Percentiles rank a stretch among this genome's conserved stretches.
Conservation (phyloP, 2,888 invertebrate genomes). For the Polia nebulosa region DNA sequence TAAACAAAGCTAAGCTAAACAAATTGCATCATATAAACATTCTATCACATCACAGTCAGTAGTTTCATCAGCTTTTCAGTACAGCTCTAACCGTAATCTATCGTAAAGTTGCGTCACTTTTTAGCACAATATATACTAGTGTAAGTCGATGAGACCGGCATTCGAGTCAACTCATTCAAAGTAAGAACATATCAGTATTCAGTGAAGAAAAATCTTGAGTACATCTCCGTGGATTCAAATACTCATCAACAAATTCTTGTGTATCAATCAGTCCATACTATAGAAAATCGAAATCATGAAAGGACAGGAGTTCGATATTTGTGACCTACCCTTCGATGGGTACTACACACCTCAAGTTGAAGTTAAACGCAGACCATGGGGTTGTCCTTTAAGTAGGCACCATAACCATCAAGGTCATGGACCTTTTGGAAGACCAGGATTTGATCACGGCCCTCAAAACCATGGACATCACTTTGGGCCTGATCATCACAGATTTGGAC, state of each 20-base stretch:
- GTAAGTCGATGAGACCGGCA: background rate
- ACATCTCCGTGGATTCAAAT: background rate
- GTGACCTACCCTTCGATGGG: slow-evolving; percentile 45
- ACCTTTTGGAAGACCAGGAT: slow-evolving; percentile 31
- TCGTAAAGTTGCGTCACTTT: slow-evolving; percentile 11
- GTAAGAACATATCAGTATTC: slow-evolving; percentile 6
- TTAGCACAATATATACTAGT: slow-evolving; percentile 25
- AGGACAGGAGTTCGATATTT: slow-evolving; percentile 28
- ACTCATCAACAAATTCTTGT: background rate
- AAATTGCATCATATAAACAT: slow-evolving; percentile 8
- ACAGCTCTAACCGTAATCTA: background rate
- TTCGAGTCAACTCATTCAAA: slow-evolving; percentile 26
- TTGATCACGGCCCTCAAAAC: background rate
- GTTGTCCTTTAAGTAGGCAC: slow-evolving; percentile 6
- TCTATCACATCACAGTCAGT: slow-evolving; percentile 1
- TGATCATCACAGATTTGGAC: slow-evolving; percentile 3
- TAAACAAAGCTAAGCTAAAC: background rate
- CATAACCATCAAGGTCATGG: slow-evolving; percentile 3
- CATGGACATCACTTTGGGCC: background rate
- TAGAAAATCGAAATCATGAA: slow-evolving; percentile 10
- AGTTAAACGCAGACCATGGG: slow-evolving; percentile 19
- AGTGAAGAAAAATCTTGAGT: background rate
- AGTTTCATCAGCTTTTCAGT: slow-evolving; percentile 28
- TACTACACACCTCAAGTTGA: slow-evolving; percentile 29
- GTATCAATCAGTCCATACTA: background rate